Conservation (phyloP, 2,797 vertebrate genomes). For the Champsocephalus esox region DNA sequence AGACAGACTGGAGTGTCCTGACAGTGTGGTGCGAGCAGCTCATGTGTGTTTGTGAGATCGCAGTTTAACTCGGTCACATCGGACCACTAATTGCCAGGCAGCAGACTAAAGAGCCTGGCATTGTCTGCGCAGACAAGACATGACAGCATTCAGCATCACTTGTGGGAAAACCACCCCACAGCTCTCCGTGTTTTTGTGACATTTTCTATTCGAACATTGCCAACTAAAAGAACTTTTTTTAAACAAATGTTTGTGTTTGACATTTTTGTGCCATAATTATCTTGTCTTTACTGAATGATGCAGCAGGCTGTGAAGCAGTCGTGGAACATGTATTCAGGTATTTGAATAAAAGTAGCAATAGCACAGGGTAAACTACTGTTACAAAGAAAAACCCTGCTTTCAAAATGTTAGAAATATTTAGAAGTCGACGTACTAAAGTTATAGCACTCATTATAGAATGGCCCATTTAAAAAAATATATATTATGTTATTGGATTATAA, state of each 20-base stretch:
- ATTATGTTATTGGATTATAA: too few relatives aligned
- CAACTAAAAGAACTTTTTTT: not conserved
- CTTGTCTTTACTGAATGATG: not conserved
- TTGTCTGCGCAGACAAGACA: slow-evolving; percentile 70
- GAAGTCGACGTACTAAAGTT: too few relatives aligned
- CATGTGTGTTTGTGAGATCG: slow-evolving; percentile 79
- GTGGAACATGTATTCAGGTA: too few relatives aligned
- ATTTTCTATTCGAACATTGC: slow-evolving; percentile 5
- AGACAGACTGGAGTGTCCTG: slow-evolving; percentile 71
- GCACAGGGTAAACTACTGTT: too few relatives aligned
- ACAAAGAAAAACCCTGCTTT: too few relatives aligned
- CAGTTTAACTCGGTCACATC: slow-evolving; percentile 77
- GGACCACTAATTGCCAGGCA: slow-evolving; percentile 81
- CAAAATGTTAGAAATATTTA: too few relatives aligned
- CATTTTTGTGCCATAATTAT: not conserved
- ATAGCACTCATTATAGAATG: too few relatives aligned
- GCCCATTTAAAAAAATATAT: too few relatives aligned
- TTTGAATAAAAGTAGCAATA: too few relatives aligned
- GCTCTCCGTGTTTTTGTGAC: slow-evolving; percentile 10
- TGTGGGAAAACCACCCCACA: slow-evolving; percentile 35
- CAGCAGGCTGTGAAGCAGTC: not conserved
- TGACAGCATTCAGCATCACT: slow-evolving; percentile 72
- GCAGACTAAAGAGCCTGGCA: slow-evolving; percentile 63
- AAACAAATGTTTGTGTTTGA: not conserved
- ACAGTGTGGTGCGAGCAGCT: slow-evolving; percentile 81